Evolutionary conservation across 2,113 vertebrate species (phyloP).

Genomic region (Prolemur simus): DNA sequence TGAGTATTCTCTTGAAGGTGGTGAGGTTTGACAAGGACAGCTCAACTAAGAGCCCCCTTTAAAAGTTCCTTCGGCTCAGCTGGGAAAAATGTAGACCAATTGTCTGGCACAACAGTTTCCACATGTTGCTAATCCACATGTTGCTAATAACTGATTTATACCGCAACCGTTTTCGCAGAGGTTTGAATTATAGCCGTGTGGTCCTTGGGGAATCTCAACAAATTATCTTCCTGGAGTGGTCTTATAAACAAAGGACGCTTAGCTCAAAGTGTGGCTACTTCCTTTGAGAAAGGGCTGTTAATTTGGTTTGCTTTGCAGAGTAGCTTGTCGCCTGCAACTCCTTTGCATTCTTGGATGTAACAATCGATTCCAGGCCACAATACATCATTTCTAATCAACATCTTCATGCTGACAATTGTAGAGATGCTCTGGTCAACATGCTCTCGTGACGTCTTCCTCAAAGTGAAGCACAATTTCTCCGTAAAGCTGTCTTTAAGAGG

Average conservation of each 20-base stretch:
- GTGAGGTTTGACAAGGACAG: background rate
- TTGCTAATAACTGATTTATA: rapidly evolving
- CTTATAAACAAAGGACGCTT: background rate
- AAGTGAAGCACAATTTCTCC: too few relatives aligned
- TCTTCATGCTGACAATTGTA: rapidly evolving
- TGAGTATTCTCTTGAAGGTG: background rate
- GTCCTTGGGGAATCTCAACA: background rate
- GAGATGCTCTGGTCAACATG: background rate
- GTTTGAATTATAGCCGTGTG: background rate
- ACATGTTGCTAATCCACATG: too few relatives aligned
- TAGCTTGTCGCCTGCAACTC: too few relatives aligned
- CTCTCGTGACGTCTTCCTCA: background rate
- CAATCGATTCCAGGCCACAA: background rate
- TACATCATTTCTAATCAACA: background rate
- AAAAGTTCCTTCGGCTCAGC: background rate
- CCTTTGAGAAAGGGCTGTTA: background rate
- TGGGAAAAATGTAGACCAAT: too few relatives aligned
- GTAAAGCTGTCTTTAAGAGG: background rate
- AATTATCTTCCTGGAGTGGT: too few relatives aligned
- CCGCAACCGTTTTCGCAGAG: background rate
- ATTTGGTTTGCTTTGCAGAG: too few relatives aligned
- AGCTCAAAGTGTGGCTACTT: background rate
- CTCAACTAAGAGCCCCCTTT: background rate
- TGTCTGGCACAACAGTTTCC: background rate
- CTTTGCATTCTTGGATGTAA: too few relatives aligned